A percentile compares a stretch with the other conserved stretches of the same genome.
Evolutionary conservation across 2,888 invertebrate species (phyloP).

Genomic region (Synergus japonicus): DNA sequence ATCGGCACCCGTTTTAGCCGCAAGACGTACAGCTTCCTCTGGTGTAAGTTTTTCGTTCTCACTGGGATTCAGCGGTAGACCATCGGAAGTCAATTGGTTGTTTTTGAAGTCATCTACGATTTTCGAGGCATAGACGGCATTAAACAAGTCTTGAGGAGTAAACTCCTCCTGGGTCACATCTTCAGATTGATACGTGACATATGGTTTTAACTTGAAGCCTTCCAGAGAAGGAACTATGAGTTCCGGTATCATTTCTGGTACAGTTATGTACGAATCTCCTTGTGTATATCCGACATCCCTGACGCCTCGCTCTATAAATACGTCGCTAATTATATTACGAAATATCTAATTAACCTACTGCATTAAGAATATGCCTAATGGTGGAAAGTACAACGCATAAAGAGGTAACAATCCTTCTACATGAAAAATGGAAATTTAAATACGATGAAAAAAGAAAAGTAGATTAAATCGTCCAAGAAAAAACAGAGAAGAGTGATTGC

Average conservation of each 20-base stretch:
- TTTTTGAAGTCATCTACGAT: slow-evolving; percentile 87
- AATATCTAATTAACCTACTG: not conserved
- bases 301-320: slow-evolving; percentile 83
- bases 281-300: slow-evolving; percentile 81
- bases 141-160: slow-evolving; percentile 89
- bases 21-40: slow-evolving; percentile 84
- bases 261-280: slow-evolving; percentile 78
- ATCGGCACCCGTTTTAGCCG: slow-evolving; percentile 89
- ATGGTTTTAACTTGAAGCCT: slow-evolving; percentile 92
- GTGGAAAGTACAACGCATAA: not conserved
- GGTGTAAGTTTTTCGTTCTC: slow-evolving; percentile 85
- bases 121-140: slow-evolving; percentile 88
- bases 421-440: no score
- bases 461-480: not conserved
- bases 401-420: no score
- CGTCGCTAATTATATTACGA: not conserved
- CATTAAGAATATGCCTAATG: not conserved
- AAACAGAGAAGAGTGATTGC: not conserved
- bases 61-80: slow-evolving; percentile 85
- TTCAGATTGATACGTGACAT: slow-evolving; percentile 91
- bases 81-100: slow-evolving; percentile 84
- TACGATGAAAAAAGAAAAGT: not conserved
- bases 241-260: slow-evolving; percentile 95
- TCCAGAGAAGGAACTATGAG: slow-evolving; percentile 94
- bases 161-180: slow-evolving; percentile 89